A percentile compares a stretch with the other conserved stretches of the same genome.
These are phyloP conservation scores for Cryptoblepharus egeriae DNA, from an alignment of 2,797 vertebrate species.

Conservation along the genomic window DNA sequence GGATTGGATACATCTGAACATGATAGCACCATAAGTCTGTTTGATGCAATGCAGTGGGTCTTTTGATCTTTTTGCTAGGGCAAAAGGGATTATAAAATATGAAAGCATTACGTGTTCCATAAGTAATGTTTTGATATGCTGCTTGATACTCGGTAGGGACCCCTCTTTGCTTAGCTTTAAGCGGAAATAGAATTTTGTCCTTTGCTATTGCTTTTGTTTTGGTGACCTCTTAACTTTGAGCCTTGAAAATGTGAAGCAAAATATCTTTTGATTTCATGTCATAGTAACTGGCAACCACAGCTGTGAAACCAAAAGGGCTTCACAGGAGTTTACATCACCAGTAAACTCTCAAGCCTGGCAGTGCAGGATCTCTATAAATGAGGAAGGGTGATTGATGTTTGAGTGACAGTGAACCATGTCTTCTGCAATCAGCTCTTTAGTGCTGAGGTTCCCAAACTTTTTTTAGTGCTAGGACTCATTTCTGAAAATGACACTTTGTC, in stretches of 20 bases:
- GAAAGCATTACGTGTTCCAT: slow-evolving; percentile 7
- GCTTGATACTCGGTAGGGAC: not conserved
- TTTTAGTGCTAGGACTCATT: no score
- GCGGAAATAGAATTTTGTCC: not conserved
- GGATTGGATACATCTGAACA: not conserved
- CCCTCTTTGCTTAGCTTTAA: slow-evolving; percentile 1
- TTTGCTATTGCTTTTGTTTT: not conserved
- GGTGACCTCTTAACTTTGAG: not conserved
- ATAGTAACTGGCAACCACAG: not conserved
- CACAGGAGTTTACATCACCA: no score
- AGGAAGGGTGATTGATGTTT: not conserved
- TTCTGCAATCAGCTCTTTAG: no score
- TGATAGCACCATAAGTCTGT: not conserved
- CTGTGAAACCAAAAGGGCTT: not conserved
- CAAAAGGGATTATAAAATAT: slow-evolving; percentile 13
- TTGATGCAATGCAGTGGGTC: not conserved
- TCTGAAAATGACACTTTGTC: no score
- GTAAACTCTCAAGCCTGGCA: not conserved
- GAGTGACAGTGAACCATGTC: not conserved
- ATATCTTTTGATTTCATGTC: no score
- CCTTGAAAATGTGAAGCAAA: not conserved
- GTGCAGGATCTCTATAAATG: no score
- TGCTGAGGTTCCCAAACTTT: no score
- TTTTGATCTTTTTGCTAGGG: slow-evolving; percentile 6
- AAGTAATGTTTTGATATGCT: not conserved